phyloP scores from a whole-genome alignment of 2,113 vertebrate species.

The Erpornis zantholeuca region DNA sequence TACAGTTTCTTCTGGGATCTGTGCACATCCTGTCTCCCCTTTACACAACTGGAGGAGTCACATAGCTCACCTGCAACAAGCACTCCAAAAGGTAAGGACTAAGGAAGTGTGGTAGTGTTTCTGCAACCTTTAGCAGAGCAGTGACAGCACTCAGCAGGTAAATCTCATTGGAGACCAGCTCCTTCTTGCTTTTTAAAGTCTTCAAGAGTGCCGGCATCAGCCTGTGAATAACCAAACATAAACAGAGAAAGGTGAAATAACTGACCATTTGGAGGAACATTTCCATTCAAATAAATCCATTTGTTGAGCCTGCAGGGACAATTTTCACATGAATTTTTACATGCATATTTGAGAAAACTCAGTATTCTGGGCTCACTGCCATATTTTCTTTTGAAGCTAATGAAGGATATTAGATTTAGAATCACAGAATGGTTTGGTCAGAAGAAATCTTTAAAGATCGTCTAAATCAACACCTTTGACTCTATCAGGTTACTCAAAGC shows the following conservation, averaged over 20 bases:
- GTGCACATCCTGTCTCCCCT: neutral
- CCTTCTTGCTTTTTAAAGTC: conserved; percentile 75
- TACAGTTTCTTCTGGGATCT: neutral
- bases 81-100: conserved; percentile 89
- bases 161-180: conserved; percentile 81
- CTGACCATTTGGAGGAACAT: neutral
- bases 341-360: neutral
- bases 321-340: neutral
- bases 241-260: neutral
- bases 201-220: conserved; percentile 87
- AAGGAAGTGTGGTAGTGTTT: conserved; percentile 89
- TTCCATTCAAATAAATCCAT: neutral
- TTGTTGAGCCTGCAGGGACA: neutral
- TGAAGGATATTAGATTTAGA: neutral
- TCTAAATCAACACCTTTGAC: neutral
- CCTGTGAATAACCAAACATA: conserved; percentile 61
- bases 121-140: conserved; percentile 85
- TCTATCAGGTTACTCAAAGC: neutral
- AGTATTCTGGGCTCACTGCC: neutral
- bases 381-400: neutral
- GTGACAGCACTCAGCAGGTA: conserved; percentile 90
- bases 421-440: neutral
- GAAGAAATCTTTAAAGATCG: neutral
- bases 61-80: conserved; percentile 76
- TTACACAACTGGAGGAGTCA: neutral